Conservation (phyloP, 2,797 vertebrate genomes). For the Tapera naevia region DNA sequence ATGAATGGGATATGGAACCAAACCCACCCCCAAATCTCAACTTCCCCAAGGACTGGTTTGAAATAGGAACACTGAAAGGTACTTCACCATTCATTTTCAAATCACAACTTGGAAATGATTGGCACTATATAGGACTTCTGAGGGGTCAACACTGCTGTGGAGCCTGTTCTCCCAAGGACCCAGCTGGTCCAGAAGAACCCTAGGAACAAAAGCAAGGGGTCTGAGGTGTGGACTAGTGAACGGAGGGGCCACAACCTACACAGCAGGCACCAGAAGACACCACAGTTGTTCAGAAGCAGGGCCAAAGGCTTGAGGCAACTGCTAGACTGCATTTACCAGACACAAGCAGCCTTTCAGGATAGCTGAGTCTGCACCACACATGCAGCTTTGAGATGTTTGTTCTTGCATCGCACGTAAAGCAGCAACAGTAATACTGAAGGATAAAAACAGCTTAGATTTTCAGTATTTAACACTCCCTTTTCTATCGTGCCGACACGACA, state of each 20-base stretch:
- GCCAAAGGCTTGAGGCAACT: background rate
- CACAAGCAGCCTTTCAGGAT: rapidly evolving
- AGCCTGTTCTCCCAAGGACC: background rate
- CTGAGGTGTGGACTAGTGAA: background rate
- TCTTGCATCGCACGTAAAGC: background rate
- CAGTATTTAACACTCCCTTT: background rate
- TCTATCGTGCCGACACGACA: background rate
- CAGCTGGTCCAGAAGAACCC: background rate
- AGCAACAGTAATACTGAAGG: background rate
- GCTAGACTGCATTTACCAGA: background rate
- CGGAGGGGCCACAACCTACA: background rate
- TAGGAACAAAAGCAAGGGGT: background rate
- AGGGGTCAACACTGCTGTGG: background rate
- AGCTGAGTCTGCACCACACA: background rate
- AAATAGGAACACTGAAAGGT: background rate
- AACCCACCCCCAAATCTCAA: background rate
- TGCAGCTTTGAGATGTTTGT: background rate
- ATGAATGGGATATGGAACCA: background rate
- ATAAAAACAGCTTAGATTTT: background rate
- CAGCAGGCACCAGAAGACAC: background rate
- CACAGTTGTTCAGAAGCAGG: background rate
- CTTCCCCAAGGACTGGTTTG: background rate
- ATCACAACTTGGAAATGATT: background rate
- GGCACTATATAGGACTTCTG: background rate
- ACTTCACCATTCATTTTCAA: rapidly evolving